Conservation (phyloP, 23 tunicate species). For the Aplidium turbinatum region DNA sequence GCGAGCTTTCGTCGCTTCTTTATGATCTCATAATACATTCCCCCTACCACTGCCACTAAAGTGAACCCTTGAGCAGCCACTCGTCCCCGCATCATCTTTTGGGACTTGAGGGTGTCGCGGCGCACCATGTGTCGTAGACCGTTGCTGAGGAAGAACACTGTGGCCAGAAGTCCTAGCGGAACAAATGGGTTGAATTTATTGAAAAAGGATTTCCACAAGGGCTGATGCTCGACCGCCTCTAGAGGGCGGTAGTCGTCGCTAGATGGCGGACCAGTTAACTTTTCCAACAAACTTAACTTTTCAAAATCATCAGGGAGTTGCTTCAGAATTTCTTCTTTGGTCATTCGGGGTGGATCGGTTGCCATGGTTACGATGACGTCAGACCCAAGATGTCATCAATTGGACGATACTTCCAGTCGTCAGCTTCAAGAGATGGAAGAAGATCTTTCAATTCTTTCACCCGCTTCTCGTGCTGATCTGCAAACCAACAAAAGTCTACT, state of each 20-base stretch:
- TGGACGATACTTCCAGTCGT: slow-evolving; percentile 71
- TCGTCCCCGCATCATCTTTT: slow-evolving; percentile 88
- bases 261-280: slow-evolving; percentile 54
- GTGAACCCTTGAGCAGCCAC: slow-evolving; percentile 80
- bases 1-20: background rate
- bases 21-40: slow-evolving; percentile 29
- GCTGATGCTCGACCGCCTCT: background rate
- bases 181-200: slow-evolving; percentile 70
- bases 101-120: slow-evolving; percentile 44
- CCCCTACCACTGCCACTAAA: slow-evolving; percentile 50
- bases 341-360: slow-evolving; percentile 20
- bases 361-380: slow-evolving; percentile 26
- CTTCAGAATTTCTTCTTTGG: slow-evolving; percentile 65
- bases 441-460: slow-evolving; percentile 59
- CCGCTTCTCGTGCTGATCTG: slow-evolving; percentile 69
- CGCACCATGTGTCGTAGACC: slow-evolving; percentile 65
- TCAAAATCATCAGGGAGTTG: slow-evolving; percentile 79
- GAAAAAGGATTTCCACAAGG: slow-evolving; percentile 14
- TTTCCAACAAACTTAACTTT: slow-evolving; percentile 27
- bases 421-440: slow-evolving; percentile 36
- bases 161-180: slow-evolving; percentile 69
- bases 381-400: slow-evolving; percentile 50
- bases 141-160: slow-evolving; percentile 56
- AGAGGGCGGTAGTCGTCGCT: slow-evolving; percentile 47
- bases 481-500: too few species aligned